Evolutionary conservation across 2,888 invertebrate species (phyloP), one percentile per base, ranked within the genome.

Genomic region (Drosophila kambysellisi): DNA sequence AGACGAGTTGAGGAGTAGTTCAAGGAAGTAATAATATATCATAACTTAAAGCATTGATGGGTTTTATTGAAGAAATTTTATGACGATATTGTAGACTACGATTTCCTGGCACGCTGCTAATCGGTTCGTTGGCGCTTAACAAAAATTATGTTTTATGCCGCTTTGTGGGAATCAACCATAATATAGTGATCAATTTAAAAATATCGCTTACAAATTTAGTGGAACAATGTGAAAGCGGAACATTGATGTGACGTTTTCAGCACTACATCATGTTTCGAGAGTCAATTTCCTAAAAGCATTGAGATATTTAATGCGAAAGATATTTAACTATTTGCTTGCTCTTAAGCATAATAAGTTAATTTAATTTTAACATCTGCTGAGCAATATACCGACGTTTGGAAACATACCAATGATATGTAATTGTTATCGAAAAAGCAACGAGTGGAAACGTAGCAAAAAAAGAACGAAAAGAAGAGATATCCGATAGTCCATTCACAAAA

Each of bases 401-500:
- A 20, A 53, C 4, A 7, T 17, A 15, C 4, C 15, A 46, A 46
- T 46, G 52, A 3, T 9, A 29, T 32, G 2, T 33, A 29, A 12
- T 7, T 15, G 48, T n/a, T 50, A 41, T 35, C 59, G 46, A 51
- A 60, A 37, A 37, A 8, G 9, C 37, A 15, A 8, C n/a, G 25
- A 29, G 37, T 51, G 51, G 15, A 37, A 60, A 37, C 50, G 37
- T 37, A 5, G 12, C 32, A 8, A 15, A 25, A 54, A 29, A n/a
- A n/a, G n/a, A 39, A 39, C 20, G 37, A 60, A 17, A 4, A 35
- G 3, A n/a, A 50, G 17, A 29, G 11, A 25, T 15, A 20, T 20
- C 58, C 69, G 69, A 70, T 70, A 70, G 25, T n/a, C 30, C 12
- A 39, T 25, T 53, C n/a, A 15, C 8, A 48, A 33, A 52, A 58